phyloP scores from a whole-genome alignment of 2,797 vertebrate genomes.

The Manis pentadactyla region DNA sequence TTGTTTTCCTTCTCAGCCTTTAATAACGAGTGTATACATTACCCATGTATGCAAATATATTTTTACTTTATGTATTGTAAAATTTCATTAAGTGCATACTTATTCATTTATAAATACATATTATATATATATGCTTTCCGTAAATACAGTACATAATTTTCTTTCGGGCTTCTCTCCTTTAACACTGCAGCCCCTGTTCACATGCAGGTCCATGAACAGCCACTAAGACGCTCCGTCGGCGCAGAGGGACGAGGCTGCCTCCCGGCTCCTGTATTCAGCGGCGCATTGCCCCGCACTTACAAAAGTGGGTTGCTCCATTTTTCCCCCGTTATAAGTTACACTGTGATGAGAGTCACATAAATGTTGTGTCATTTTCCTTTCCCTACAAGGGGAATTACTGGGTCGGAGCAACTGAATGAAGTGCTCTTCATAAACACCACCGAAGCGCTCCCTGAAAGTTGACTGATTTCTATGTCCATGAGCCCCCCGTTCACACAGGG shows the following conservation, averaged over 20 bases:
- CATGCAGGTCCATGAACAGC: accelerated
- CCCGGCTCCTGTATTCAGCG: accelerated
- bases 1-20: not conserved
- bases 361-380: not conserved
- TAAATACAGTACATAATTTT: no score
- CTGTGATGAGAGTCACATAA: not conserved
- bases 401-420: not conserved
- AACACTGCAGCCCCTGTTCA: accelerated
- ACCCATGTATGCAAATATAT: not conserved
- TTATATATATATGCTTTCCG: not conserved
- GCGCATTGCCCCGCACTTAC: accelerated
- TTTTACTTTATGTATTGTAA: not conserved
- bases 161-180: not conserved
- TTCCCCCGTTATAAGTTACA: not conserved
- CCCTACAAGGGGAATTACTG: not conserved
- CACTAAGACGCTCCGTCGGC: accelerated
- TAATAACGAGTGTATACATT: not conserved
- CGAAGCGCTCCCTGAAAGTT: accelerated
- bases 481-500: not conserved
- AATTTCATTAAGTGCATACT: not conserved
- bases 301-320: not conserved
- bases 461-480: accelerated
- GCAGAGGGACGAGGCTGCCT: accelerated
- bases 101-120: no score
- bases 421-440: no score